Evolutionary conservation across 2,113 vertebrate species (phyloP), one percentile per base, ranked within the genome.

Genomic region (Cnemophilus loriae): DNA sequence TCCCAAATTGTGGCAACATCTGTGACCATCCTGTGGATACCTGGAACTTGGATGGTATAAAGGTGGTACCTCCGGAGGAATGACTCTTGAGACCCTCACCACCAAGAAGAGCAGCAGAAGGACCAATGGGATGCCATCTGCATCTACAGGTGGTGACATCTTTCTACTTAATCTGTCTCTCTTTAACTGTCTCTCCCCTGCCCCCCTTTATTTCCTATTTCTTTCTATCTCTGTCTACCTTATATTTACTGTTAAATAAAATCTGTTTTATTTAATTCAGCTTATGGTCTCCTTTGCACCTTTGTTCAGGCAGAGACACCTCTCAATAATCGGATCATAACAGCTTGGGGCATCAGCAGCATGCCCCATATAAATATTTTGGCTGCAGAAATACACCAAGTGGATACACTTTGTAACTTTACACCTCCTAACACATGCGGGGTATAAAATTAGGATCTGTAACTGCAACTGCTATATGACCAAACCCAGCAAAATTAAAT

Each of bases 31-130:
- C 16, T 13, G 12, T n/a, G 47, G 39, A 61, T 46, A 33, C 5
- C 5, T 1, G 0, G 12, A 39, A 20, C 28, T 9, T 69, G 15
- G 28, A 4, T 4, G 10, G 10, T 16, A 28, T 28, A 53, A 39
- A 33, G 10, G 39, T 23, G 15, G 3, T 16, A 28, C 15, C 33
- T 78, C 28, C 18, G 39, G 19, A 69, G 24, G 55, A 46, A 16
- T 13, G 19, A 24, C 7, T 46, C 33, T 24, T 28, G 64, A 46
- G 28, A 39, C 4, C 16, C 12, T 10, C 28, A 39, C 7, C 21
- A 61, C 16, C 23, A 53, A 46, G 55, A 53, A 33, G 14, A 27
- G 22, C 14, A 44, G 63, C 27, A 49, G 32, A 3, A 53, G 15
- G 37, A 53, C 18, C 39, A 69, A 3, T 13, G 39, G 12, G 33